Percentiles rank a stretch among this genome's conserved stretches.
Conservation (phyloP, 2,113 vertebrate genomes). For the Coracopsis vasa region DNA sequence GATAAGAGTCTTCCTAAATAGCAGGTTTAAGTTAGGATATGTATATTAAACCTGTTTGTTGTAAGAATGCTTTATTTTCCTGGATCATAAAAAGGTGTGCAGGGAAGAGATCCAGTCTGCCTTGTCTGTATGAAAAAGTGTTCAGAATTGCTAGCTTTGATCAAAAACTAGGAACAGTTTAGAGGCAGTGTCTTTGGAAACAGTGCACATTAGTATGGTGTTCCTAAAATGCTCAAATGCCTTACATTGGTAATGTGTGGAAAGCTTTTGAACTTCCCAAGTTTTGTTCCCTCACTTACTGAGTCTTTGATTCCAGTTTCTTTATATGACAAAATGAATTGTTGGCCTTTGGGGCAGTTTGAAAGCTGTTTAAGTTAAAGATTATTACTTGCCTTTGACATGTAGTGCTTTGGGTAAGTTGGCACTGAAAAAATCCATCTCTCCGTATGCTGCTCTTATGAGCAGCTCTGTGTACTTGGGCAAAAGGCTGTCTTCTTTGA, state of each 20-base stretch:
- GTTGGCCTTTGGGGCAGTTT: neutral
- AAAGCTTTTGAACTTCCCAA: neutral
- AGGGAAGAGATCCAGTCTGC: neutral
- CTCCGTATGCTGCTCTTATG: neutral
- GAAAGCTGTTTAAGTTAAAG: neutral
- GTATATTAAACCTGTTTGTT: neutral
- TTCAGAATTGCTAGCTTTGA: neutral
- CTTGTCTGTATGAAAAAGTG: neutral
- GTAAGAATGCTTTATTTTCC: neutral
- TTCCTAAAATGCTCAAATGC: neutral
- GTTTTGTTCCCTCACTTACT: neutral
- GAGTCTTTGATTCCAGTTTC: neutral
- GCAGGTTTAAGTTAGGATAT: neutral
- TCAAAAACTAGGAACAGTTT: neutral
- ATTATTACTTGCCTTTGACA: neutral
- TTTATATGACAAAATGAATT: neutral
- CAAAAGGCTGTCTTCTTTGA: neutral
- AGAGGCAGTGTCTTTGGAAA: neutral
- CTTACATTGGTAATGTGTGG: neutral
- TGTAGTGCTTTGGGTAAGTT: neutral
- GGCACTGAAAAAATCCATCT: neutral
- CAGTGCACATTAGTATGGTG: accelerated
- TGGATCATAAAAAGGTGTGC: neutral
- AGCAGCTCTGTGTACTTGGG: neutral
- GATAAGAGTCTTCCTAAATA: neutral